Evolutionary conservation across 2,888 invertebrate genomes (phyloP).

Genomic region (Heteromyza rotundicornis): DNA sequence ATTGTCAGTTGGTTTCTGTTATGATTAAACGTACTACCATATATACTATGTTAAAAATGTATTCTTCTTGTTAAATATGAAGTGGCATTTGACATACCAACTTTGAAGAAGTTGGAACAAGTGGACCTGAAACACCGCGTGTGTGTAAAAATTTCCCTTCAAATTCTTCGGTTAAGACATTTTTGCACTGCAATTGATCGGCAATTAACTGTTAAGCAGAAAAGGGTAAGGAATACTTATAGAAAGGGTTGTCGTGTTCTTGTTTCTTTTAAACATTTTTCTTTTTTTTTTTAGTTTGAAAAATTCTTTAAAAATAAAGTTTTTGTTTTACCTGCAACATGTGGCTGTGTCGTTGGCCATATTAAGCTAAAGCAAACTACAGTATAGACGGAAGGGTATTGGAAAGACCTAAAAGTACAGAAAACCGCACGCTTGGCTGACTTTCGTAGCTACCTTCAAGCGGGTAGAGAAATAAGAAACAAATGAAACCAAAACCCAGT

Average conservation of each 20-base stretch:
- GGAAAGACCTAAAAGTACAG: not conserved
- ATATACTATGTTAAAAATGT: not conserved
- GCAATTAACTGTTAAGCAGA: not conserved
- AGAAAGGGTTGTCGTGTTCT: not conserved
- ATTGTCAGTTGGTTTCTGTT: not conserved
- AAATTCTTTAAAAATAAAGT: not conserved
- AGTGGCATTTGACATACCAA: not conserved
- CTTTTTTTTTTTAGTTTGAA: not conserved
- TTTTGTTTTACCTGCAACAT: too few relatives aligned
- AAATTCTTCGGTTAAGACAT: not conserved
- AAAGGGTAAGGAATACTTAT: not conserved
- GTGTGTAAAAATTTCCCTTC: not conserved
- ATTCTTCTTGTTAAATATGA: not conserved
- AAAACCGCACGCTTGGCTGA: slow-evolving; percentile 1
- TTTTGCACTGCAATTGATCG: not conserved
- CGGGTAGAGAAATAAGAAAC: not conserved
- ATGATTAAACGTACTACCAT: not conserved
- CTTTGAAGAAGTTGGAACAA: not conserved
- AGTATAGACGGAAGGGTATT: not conserved
- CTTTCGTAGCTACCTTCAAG: not conserved
- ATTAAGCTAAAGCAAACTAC: too few relatives aligned
- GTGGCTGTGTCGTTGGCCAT: too few relatives aligned
- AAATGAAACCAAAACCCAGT: not conserved
- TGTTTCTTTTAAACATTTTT: not conserved
- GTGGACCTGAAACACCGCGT: not conserved